Percentiles rank a stretch among this genome's conserved stretches.
These are phyloP conservation scores for Brevimyrus niger DNA, from an alignment of 2,113 vertebrate genomes.

Conservation along the genomic window DNA sequence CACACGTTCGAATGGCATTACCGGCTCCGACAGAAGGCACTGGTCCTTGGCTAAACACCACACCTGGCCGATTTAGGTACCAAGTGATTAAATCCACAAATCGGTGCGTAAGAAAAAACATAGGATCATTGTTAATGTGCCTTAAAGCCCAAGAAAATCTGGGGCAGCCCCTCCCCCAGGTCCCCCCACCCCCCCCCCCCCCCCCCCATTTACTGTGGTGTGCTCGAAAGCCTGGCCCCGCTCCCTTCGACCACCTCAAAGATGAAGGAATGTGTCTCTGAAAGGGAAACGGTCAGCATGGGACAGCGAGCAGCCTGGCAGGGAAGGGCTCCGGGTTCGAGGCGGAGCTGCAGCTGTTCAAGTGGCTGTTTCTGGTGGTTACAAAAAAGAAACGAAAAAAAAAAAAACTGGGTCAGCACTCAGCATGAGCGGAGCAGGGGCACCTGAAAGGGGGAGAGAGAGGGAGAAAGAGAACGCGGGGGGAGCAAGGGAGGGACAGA, in stretches of 20 bases:
- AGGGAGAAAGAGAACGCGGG: not conserved
- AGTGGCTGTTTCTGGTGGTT: not conserved
- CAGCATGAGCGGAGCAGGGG: constrained; percentile 5
- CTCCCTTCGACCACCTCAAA: not conserved
- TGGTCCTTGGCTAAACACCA: not conserved
- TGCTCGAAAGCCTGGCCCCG: not conserved
- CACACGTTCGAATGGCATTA: not conserved
- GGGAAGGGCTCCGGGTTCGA: not conserved
- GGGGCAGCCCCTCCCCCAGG: not conserved
- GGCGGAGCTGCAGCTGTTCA: not conserved
- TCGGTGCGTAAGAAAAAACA: not conserved
- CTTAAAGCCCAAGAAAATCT: not conserved
- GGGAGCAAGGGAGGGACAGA: not conserved
- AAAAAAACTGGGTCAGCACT: constrained; percentile 16
- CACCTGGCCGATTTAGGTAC: not conserved
- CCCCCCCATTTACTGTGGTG: not conserved
- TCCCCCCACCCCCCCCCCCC: not conserved
- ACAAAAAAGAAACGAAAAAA: not conserved
- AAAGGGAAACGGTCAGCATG: not conserved
- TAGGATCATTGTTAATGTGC: not conserved
- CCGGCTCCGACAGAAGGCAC: not conserved
- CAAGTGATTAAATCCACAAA: not conserved
- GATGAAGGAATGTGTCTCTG: not conserved
- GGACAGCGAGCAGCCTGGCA: not conserved
- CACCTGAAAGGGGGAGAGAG: constrained; percentile 7